Evolutionary conservation across 2,888 invertebrate genomes (phyloP).

Genomic region (Cosmorhoe ocellata): DNA sequence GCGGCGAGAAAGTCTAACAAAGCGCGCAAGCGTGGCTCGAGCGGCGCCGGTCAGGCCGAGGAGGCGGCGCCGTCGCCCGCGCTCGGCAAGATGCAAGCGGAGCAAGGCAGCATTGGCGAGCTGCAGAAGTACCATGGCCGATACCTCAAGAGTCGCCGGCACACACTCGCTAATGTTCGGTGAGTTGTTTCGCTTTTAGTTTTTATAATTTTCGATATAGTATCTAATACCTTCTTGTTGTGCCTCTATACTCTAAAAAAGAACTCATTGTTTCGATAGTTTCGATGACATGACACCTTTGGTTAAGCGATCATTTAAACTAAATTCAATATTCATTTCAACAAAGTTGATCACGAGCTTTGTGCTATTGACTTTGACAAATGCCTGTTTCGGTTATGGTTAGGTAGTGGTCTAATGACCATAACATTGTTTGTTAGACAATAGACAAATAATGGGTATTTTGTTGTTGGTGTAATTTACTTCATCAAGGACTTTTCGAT

Average conservation of each 20-base stretch:
- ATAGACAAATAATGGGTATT: slow-evolving; percentile 2
- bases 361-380: no score
- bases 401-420: no score
- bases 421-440: no score
- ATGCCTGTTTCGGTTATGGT: no score
- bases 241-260: background rate
- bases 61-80: slow-evolving; percentile 60
- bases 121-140: slow-evolving; percentile 93
- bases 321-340: no score
- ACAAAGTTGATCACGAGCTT: background rate
- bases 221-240: background rate
- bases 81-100: slow-evolving; percentile 92
- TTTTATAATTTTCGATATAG: background rate
- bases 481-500: slow-evolving; percentile 2
- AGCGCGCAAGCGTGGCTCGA: slow-evolving; percentile 77
- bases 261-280: no score
- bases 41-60: slow-evolving; percentile 62
- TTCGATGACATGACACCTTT: background rate
- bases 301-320: background rate
- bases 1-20: slow-evolving; percentile 79
- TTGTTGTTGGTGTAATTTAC: background rate
- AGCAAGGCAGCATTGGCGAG: slow-evolving; percentile 95
- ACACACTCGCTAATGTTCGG: slow-evolving; percentile 96
- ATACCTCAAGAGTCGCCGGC: slow-evolving; percentile 92
- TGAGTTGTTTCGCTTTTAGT: slow-evolving; percentile 80